Conservation (phyloP, 2,113 vertebrate genomes). For the Platichthys stellatus region DNA sequence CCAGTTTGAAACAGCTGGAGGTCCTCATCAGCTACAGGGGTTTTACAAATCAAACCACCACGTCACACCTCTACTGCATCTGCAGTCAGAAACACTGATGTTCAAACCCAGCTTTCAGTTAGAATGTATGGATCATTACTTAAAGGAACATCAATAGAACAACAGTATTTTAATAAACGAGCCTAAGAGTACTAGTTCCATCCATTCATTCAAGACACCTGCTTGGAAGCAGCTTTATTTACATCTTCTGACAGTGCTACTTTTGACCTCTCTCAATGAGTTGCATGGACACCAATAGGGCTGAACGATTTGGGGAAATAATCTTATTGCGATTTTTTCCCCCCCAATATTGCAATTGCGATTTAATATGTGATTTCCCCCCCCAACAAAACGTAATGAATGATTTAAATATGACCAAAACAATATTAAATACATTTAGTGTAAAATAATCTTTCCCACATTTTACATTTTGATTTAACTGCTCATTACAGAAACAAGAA, state of each 20-base stretch:
- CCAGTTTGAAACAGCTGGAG: conserved; percentile 26
- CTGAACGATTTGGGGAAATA: too few species aligned
- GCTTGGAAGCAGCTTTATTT: background rate
- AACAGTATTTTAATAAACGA: background rate
- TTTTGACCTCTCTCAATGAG: background rate
- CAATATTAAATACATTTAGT: too few species aligned
- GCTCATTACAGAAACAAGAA: too few species aligned
- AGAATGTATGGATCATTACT: conserved; percentile 7
- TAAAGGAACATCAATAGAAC: conserved; percentile 15
- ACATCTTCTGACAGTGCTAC: background rate
- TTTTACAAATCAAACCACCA: background rate
- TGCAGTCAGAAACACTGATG: background rate
- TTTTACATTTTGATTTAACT: too few species aligned
- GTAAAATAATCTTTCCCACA: too few species aligned
- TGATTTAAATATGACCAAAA: too few species aligned
- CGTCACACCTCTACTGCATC: background rate
- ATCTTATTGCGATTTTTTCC: too few species aligned
- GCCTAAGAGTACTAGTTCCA: background rate
- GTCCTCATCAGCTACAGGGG: conserved; percentile 9
- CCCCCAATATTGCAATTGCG: too few species aligned
- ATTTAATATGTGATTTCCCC: too few species aligned
- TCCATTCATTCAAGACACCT: background rate
- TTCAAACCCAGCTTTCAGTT: conserved; percentile 8
- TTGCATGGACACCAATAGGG: too few species aligned
- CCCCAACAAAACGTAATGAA: too few species aligned